phyloP scores from a whole-genome alignment of 1,140 invertebrate genomes.

The Ctenoplectra terminalis region DNA sequence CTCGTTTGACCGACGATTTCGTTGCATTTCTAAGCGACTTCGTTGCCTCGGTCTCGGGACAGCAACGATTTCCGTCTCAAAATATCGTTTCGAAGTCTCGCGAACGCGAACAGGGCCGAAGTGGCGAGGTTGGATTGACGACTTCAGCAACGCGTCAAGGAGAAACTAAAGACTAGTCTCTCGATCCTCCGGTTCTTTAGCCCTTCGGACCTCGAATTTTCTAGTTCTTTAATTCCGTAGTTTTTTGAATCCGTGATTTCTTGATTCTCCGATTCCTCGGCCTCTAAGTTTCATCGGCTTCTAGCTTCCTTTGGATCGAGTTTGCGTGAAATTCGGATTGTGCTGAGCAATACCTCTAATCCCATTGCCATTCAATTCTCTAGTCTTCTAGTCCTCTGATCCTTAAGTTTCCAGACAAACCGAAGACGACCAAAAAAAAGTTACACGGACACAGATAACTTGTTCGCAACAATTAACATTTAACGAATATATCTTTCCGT shows the following conservation, averaged over 20 bases:
- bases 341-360: not conserved
- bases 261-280: too few relatives aligned
- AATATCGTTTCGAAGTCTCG: constrained; percentile 1
- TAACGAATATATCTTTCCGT: not conserved
- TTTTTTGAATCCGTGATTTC: too few relatives aligned
- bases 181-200: too few relatives aligned
- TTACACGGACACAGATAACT: not conserved
- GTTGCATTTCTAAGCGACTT: constrained; percentile 69
- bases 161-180: too few relatives aligned
- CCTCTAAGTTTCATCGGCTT: too few relatives aligned
- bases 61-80: constrained; percentile 34
- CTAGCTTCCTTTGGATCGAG: too few relatives aligned
- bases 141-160: constrained; percentile 5
- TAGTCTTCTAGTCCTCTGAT: not conserved
- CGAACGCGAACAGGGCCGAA: not conserved
- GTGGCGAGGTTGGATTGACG: constrained; percentile 1
- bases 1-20: constrained; percentile 68
- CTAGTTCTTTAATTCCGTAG: too few relatives aligned
- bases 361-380: not conserved
- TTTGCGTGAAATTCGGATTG: too few relatives aligned
- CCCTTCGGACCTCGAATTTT: too few relatives aligned
- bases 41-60: not conserved
- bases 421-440: too few relatives aligned
- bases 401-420: not conserved
- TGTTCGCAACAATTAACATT: constrained; percentile 1